A percentile compares a stretch with the other conserved stretches of the same genome.
Conservation (phyloP, 2,797 vertebrate genomes). For the Ctenochaetus hawaiiensis region DNA sequence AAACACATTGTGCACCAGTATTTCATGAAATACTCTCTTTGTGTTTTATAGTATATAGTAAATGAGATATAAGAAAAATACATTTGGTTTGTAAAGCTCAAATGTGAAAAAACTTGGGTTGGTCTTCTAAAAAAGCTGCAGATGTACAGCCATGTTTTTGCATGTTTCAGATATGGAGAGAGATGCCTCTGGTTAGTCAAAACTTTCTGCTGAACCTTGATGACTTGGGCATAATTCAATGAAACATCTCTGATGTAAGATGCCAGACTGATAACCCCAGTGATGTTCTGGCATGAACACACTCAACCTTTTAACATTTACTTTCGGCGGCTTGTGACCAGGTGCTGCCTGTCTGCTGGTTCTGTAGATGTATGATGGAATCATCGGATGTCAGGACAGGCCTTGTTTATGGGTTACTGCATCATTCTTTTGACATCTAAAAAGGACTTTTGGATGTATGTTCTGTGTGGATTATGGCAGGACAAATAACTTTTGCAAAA, state of each 20-base stretch:
- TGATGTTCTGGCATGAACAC: conserved; percentile 18
- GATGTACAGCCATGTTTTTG: not conserved
- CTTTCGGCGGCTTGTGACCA: conserved; percentile 34
- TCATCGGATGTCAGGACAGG: not conserved
- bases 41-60: not conserved
- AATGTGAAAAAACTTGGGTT: not conserved
- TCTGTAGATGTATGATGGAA: conserved; percentile 27
- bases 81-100: not conserved
- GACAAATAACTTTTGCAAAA: not conserved
- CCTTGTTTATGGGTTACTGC: conserved; percentile 45
- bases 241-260: conserved; percentile 48
- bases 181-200: conserved; percentile 12
- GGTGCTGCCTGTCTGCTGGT: conserved; percentile 44
- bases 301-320: conserved; percentile 55
- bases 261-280: conserved; percentile 42
- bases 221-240: conserved; percentile 36
- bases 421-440: conserved; percentile 49
- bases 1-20: not conserved
- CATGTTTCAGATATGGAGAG: conserved; percentile 9
- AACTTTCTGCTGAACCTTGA: conserved; percentile 30
- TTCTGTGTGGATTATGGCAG: not conserved
- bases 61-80: too few relatives aligned
- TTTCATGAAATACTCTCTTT: not conserved
- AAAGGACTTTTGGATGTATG: not conserved
- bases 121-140: not conserved